Conservation (phyloP, 2,888 invertebrate genomes). For the Opisthograptis luteolata region DNA sequence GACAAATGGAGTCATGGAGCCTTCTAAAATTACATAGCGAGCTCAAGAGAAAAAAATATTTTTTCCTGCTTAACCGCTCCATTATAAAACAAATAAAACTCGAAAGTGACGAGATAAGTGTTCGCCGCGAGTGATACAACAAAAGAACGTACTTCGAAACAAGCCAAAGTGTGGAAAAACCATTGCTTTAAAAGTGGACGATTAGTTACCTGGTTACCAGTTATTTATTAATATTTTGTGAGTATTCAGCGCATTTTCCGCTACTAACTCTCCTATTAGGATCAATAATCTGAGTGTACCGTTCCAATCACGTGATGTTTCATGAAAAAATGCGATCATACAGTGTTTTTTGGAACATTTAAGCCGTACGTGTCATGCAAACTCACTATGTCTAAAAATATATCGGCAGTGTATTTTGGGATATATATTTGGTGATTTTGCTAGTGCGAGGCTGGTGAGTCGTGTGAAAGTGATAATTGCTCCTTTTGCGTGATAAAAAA, state of each 20-base stretch:
- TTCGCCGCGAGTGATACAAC: conserved; percentile 60
- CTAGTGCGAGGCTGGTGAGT: conserved; percentile 66
- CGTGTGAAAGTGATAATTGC: conserved; percentile 72
- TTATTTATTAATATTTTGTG: conserved; percentile 65
- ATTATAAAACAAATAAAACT: conserved; percentile 56
- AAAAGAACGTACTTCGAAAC: conserved; percentile 37
- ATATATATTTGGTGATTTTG: conserved; percentile 75
- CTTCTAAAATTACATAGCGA: conserved; percentile 82
- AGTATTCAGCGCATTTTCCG: conserved; percentile 65
- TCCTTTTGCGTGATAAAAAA: conserved; percentile 49
- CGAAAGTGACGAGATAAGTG: conserved; percentile 64
- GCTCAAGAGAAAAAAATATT: conserved; percentile 60
- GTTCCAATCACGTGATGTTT: conserved; percentile 57
- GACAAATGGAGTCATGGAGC: conserved; percentile 73
- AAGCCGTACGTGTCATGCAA: conserved; percentile 67
- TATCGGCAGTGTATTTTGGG: conserved; percentile 71
- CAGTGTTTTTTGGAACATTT: conserved; percentile 53
- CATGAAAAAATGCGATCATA: conserved; percentile 50
- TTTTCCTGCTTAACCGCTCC: conserved; percentile 63
- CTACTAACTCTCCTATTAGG: conserved; percentile 52
- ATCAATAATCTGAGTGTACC: conserved; percentile 61
- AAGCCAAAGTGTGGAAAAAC: conserved; percentile 37
- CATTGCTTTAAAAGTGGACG: conserved; percentile 49
- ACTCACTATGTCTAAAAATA: conserved; percentile 75
- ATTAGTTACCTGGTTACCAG: conserved; percentile 67